These are phyloP conservation scores for Barypeithes pellucidus DNA, from an alignment of 2,888 invertebrate genomes.

Conservation along the genomic window DNA sequence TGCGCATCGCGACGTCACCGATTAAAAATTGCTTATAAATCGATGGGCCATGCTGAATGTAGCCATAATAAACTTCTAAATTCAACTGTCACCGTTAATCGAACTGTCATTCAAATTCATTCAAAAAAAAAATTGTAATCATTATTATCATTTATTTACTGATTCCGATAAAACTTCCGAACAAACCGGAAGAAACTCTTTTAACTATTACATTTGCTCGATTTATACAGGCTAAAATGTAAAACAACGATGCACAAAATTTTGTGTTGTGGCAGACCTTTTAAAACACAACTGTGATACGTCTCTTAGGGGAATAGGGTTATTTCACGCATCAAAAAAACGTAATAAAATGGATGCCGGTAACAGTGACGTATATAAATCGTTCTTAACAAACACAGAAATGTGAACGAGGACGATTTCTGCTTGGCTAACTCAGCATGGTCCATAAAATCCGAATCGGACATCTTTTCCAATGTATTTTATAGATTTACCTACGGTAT, in stretches of 20 bases:
- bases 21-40: too few relatives aligned
- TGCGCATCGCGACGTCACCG: too few relatives aligned
- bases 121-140: too few relatives aligned
- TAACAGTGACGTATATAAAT: conserved; percentile 33
- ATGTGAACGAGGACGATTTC: conserved; percentile 19
- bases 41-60: too few relatives aligned
- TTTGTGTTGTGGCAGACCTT: conserved; percentile 4
- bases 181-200: neutral
- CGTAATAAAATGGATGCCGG: conserved; percentile 29
- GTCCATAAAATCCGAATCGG: conserved; percentile 36
- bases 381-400: conserved; percentile 29
- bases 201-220: neutral
- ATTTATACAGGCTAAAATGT: neutral
- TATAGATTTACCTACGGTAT: conserved; percentile 21
- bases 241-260: conserved; percentile 5
- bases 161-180: too few relatives aligned
- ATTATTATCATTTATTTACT: too few relatives aligned
- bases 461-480: conserved; percentile 29
- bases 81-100: too few relatives aligned
- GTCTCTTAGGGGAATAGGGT: conserved; percentile 4
- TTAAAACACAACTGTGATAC: conserved; percentile 18
- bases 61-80: too few relatives aligned
- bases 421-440: conserved; percentile 37
- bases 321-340: conserved; percentile 22
- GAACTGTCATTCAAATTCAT: too few relatives aligned